Conservation (phyloP, 2,113 vertebrate species). For the Calyptomena viridis region DNA sequence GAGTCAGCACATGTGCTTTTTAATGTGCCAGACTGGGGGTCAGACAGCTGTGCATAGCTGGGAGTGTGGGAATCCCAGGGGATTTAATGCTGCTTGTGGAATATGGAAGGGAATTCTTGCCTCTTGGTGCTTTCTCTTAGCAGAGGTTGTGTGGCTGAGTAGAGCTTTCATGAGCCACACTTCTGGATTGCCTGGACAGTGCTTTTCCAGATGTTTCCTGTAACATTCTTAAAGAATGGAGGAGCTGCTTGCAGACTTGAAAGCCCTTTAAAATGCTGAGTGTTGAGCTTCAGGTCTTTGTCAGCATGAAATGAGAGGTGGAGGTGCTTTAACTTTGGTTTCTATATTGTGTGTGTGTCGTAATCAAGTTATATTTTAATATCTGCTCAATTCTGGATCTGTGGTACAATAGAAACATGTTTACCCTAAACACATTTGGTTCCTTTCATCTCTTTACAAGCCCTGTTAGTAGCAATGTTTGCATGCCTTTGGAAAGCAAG, state of each 20-base stretch:
- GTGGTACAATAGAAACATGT: conserved; percentile 20
- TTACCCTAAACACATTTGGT: not conserved
- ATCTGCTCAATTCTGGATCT: conserved; percentile 35
- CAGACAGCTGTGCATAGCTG: not conserved
- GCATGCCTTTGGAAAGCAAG: not conserved
- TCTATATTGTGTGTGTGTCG: conserved; percentile 8
- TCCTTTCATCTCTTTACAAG: conserved; percentile 24
- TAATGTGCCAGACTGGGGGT: not conserved
- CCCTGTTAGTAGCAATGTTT: not conserved
- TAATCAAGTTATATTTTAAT: conserved; percentile 33
- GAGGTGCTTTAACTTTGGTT: conserved; percentile 44
- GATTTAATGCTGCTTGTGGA: not conserved
- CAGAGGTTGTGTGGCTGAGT: not conserved
- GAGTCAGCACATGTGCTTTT: not conserved
- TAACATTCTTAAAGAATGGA: not conserved
- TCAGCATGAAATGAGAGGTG: not conserved
- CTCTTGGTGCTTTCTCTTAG: not conserved
- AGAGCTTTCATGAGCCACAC: not conserved
- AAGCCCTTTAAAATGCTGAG: conserved; percentile 52
- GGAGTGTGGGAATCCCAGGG: not conserved
- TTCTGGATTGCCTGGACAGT: not conserved
- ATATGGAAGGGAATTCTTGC: not conserved
- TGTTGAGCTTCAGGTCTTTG: conserved; percentile 50
- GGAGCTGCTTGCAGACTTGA: conserved; percentile 1
- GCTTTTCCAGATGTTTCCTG: not conserved